Conservation (phyloP, 64 coral and sea anemone genomes). For the Trachythela sp. region DNA sequence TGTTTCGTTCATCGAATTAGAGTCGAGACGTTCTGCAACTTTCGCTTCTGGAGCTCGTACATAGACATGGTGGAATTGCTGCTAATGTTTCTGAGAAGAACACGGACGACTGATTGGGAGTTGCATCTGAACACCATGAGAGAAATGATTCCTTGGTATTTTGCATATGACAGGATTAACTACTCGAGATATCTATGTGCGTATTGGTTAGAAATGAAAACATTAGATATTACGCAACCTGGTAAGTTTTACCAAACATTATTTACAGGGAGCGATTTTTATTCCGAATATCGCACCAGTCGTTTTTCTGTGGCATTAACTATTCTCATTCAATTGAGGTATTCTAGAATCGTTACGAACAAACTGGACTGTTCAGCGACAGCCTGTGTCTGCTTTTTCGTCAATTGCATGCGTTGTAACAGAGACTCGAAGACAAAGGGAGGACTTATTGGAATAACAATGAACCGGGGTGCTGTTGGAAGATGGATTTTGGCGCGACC, state of each 20-base stretch:
- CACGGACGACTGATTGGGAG: background rate
- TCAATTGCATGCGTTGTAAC: no score
- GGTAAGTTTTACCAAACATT: no score
- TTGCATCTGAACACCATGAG: background rate
- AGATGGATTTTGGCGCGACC: background rate
- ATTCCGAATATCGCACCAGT: no score
- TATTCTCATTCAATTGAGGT: no score
- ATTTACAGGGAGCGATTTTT: no score
- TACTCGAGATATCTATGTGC: background rate
- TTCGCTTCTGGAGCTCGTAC: slow-evolving; percentile 18
- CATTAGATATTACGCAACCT: no score
- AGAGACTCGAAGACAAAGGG: slow-evolving; percentile 15
- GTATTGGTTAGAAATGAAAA: background rate
- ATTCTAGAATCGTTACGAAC: no score
- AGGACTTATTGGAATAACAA: background rate
- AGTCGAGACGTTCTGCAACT: background rate
- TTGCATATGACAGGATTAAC: background rate
- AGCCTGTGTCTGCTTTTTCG: no score
- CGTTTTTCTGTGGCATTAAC: no score
- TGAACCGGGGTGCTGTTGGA: no score
- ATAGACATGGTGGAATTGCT: slow-evolving; percentile 11
- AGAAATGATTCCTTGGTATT: slow-evolving; percentile 8
- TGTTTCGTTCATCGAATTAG: background rate
- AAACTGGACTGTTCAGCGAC: no score
- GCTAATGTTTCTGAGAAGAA: background rate